These are phyloP conservation scores for Leptinotarsa peninsularis DNA, from an alignment of 2,888 invertebrate species.

Conservation along the genomic window DNA sequence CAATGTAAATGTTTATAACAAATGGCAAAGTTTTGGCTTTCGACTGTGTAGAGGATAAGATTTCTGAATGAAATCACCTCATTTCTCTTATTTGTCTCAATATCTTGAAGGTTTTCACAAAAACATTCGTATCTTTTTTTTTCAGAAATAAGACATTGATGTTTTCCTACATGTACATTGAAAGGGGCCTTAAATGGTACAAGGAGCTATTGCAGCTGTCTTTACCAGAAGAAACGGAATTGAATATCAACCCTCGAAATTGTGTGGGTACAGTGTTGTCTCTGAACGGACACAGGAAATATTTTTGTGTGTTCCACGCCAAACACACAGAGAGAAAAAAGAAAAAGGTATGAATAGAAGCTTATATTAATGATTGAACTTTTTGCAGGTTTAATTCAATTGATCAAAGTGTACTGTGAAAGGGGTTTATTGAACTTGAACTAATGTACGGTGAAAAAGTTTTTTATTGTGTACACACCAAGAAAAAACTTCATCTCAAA, in stretches of 20 bases:
- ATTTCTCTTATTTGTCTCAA: too few relatives aligned
- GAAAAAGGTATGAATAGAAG: slow-evolving; percentile 70
- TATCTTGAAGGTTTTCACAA: too few relatives aligned
- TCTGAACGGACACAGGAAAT: slow-evolving; percentile 95
- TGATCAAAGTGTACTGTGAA: too few relatives aligned
- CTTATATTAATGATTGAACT: neutral
- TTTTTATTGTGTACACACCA: too few relatives aligned
- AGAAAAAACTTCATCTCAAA: too few relatives aligned
- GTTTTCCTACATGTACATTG: slow-evolving; percentile 93
- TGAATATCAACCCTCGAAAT: slow-evolving; percentile 94
- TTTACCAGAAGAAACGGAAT: slow-evolving; percentile 82
- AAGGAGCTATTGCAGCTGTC: slow-evolving; percentile 88
- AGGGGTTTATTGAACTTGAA: too few relatives aligned
- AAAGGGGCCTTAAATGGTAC: slow-evolving; percentile 95
- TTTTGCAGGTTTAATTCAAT: too few relatives aligned
- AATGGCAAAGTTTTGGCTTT: too few relatives aligned
- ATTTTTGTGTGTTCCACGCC: slow-evolving; percentile 99
- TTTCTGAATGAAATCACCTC: too few relatives aligned
- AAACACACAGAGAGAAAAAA: slow-evolving; percentile 88
- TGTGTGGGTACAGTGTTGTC: slow-evolving; percentile 97
- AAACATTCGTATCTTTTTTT: neutral
- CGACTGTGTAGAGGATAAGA: too few relatives aligned
- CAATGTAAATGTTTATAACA: too few relatives aligned
- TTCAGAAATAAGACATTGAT: slow-evolving; percentile 93
- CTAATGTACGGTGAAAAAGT: too few relatives aligned